A percentile compares a stretch with the other conserved stretches of the same genome.
phyloP scores from a whole-genome alignment of 2,888 invertebrate species.

The Hydropsyche betteni region DNA sequence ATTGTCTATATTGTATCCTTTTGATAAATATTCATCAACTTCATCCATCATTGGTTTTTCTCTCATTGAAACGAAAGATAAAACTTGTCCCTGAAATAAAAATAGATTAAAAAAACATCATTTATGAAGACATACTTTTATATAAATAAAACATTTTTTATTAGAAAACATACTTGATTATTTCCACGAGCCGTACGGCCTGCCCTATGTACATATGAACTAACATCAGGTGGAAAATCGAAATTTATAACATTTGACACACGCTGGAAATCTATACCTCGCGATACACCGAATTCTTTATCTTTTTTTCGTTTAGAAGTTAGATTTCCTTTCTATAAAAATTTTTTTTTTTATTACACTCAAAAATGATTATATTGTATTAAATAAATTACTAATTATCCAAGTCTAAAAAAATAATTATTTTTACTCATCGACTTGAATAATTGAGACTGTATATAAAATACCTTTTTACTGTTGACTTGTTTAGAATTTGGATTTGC shows the following conservation, averaged over 20 bases:
- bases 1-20: slow-evolving; percentile 70
- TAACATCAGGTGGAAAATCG: slow-evolving; percentile 92
- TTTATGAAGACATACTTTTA: neutral
- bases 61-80: slow-evolving; percentile 87
- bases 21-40: slow-evolving; percentile 78
- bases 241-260: slow-evolving; percentile 99
- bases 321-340: slow-evolving; percentile 53
- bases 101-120: neutral
- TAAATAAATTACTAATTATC: neutral
- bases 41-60: slow-evolving; percentile 78
- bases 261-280: slow-evolving; percentile 98
- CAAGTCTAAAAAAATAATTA: too few relatives aligned
- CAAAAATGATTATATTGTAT: neutral
- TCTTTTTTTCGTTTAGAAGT: slow-evolving; percentile 75
- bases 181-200: slow-evolving; percentile 91
- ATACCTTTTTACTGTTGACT: slow-evolving; percentile 60
- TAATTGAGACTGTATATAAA: neutral
- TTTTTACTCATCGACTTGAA: too few relatives aligned
- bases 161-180: slow-evolving; percentile 69
- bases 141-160: neutral
- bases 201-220: slow-evolving; percentile 94
- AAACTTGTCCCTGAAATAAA: slow-evolving; percentile 75
- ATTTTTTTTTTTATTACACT: neutral
- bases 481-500: slow-evolving; percentile 56
- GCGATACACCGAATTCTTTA: slow-evolving; percentile 93